Base-by-base conservation (phyloP, 2,888 invertebrate genomes). In the Drosophila antonietae region DNA sequence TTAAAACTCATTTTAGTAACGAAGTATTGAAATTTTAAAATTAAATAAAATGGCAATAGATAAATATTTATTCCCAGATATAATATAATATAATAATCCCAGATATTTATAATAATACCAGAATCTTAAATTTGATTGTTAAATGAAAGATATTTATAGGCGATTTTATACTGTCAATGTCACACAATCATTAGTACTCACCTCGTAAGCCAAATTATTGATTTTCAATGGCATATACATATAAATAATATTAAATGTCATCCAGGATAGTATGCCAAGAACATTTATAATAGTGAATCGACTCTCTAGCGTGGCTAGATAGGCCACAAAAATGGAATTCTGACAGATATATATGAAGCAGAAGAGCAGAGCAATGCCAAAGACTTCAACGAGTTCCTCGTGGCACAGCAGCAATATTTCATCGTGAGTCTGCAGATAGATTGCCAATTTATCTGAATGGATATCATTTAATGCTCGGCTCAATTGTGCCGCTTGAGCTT, bases 391-490 rank as follows among this genome's bases (percentile, higher is more conserved):
- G n/a, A 73, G 43, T 10, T 73, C 57, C 9, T 73, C 66, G 6
- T 52, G 18, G 12, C 72, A 73, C 9, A 73, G 4, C 43, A 66
- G 10, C 15, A 73, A 7, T 8, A 73, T n/a, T 37, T 73, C 56
- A 39, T 73, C 57, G 10, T 73, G 60, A 10, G 56, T 37, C 10
- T 56, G 31, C 10, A 73, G 53, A 56, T 23, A 56, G 1, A 10
- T 28, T 2, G 66, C 41, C 18, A 73, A 15, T 2, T 39, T 33
- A 18, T 18, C n/a, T n/a, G 12, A 3, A 10, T 46, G 37, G 23
- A 41, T 41, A 0, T n/a, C 14, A 3, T 23, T 14, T 7, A 20
- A 1, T 9, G 15, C 14, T 1, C n/a, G 33, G 12, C n/a, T n/a
- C n/a, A 68, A 9, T 5, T 68, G 52, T 7, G 37, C 15, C n/a